Base-by-base conservation (phyloP, 1,140 invertebrate species). In the Macrosteles quadrilineatus region DNA sequence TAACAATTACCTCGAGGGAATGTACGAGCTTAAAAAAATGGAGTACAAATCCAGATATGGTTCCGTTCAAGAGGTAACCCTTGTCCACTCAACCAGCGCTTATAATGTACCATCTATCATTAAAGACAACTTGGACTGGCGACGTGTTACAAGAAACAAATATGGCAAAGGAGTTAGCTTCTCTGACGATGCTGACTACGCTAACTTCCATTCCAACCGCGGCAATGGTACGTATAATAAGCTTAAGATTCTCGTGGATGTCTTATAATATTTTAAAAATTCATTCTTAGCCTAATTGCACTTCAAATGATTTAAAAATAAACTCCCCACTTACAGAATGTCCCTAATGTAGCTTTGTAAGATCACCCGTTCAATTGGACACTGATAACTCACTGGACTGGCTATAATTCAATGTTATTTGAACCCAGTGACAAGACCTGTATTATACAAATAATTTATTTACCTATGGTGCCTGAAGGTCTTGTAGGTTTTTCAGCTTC, bases 21-120 rank as follows among this genome's bases (percentile, higher is more conserved):
- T 63, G 59, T 63, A 63, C 32, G 23, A 50, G 19, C 62, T 64
- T 12, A 70, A 70, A 66, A 62, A 70, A 55, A n/a, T 25, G 64
- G 64, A 70, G 25, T 67, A 63, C 32, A 12, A 2, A 1, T 63
- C 59, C 6, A 25, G 59, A 1, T 31, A 31, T 31, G 31, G 25
- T 9, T 1, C 6, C n/a, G 59, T 63, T 31, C 14, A n/a, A 4
- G 59, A 63, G 23, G 14, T 17, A 19, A 36, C 30, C 1, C n/a
- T 63, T 11, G 17, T 63, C 31, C 59, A 63, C n/a, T 1, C 59
- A 17, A 63, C 59, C 53, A 6, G 2, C 21, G 64, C 9, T 19
- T 47, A n/a, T 2, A 67, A 31, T 45, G 36, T 67, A 23, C 12
- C 1, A 1, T 47, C 43, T 17, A 67, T 67, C 19, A 31, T 67